A percentile compares a stretch with the other conserved stretches of the same genome.
Conservation (phyloP, 2,797 vertebrate species). For the Melanotaenia pygmaea region DNA sequence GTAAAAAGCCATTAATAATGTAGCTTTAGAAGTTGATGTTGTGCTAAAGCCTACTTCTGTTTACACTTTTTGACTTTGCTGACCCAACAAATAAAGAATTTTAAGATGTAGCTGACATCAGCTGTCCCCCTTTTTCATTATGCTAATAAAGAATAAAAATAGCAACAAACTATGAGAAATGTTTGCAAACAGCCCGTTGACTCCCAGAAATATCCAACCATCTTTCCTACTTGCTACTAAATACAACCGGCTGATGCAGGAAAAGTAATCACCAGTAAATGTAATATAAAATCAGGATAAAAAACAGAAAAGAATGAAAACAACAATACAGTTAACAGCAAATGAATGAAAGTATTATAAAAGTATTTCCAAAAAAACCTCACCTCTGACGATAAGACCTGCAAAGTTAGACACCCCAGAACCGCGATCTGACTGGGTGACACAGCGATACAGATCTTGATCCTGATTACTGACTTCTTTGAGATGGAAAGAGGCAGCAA, state of each 20-base stretch:
- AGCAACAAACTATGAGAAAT: background rate
- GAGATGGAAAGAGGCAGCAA: conserved; percentile 94
- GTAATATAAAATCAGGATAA: conserved; percentile 5
- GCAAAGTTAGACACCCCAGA: conserved; percentile 98
- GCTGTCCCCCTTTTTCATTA: background rate
- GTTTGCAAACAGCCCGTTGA: background rate
- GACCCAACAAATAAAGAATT: background rate
- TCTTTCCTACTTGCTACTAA: background rate
- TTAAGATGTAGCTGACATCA: background rate
- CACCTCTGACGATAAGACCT: conserved; percentile 95
- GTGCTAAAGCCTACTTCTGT: background rate
- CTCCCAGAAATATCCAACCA: background rate
- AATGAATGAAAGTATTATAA: conserved; percentile 12
- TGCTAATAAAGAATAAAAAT: background rate
- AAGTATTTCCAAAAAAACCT: conserved; percentile 39
- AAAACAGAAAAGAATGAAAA: conserved; percentile 1
- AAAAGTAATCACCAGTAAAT: background rate
- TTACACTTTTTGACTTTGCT: background rate
- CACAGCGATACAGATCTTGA: conserved; percentile 96
- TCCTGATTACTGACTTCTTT: conserved; percentile 94
- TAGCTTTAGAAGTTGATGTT: background rate
- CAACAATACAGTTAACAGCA: background rate
- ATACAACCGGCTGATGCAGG: background rate
- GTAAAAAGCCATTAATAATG: background rate
- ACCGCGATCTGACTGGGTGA: conserved; percentile 96